Conservation (phyloP, 1,140 invertebrate species). For the Drosophila paulistorum region DNA sequence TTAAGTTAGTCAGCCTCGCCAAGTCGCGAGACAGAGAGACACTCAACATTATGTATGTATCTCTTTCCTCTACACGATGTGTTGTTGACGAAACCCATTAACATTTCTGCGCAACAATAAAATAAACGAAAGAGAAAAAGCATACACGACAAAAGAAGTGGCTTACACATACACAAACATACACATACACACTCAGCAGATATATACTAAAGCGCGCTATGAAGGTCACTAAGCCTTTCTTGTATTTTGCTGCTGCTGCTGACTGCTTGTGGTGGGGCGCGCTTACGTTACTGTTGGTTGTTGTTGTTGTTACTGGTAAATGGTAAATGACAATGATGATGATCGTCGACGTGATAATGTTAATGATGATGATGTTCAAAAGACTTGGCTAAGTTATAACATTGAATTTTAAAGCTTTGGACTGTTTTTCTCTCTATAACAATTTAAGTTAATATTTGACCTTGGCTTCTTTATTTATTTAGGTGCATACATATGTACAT, state of each 20-base stretch:
- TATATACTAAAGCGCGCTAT: conserved; percentile 67
- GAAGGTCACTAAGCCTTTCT: conserved; percentile 81
- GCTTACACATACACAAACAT: conserved; percentile 43
- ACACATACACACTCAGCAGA: conserved; percentile 25
- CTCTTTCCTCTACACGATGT: conserved; percentile 5
- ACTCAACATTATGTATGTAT: conserved; percentile 46
- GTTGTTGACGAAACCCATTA: conserved; percentile 47
- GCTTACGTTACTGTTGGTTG: conserved; percentile 46
- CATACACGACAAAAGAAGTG: conserved; percentile 48
- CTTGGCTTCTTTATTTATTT: conserved; percentile 62
- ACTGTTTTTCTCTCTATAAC: conserved; percentile 74
- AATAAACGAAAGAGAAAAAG: conserved; percentile 58
- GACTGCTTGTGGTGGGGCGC: conserved; percentile 35
- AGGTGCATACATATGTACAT: conserved; percentile 35
- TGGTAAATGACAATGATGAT: conserved; percentile 55
- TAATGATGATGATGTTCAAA: conserved; percentile 54
- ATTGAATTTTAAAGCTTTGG: conserved; percentile 50
- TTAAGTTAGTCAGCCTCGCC: conserved; percentile 40
- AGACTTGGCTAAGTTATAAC: conserved; percentile 59
- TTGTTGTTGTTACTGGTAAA: conserved; percentile 36
- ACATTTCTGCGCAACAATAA: conserved; percentile 63
- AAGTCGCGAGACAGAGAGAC: conserved; percentile 13
- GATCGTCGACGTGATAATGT: conserved; percentile 18
- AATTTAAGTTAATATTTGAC: conserved; percentile 65
- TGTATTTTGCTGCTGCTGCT: conserved; percentile 46